phyloP scores from a whole-genome alignment of 2,888 invertebrate genomes.

The Andrena haemorrhoa region DNA sequence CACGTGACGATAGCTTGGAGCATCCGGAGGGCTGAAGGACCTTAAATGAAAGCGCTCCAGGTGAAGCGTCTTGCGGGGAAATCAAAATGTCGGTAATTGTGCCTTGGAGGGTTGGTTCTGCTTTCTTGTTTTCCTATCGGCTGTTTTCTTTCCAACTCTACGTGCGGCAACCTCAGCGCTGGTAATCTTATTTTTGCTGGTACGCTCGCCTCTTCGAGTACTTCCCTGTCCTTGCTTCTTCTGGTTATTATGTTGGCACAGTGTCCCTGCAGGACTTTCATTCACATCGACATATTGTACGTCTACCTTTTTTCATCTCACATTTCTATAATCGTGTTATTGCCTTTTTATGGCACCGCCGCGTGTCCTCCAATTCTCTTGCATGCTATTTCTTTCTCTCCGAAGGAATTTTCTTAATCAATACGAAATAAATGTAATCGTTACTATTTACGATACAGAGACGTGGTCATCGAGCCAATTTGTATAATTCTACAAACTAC shows the following conservation, averaged over 20 bases:
- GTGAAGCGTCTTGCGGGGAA: slow-evolving; percentile 17
- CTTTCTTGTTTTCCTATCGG: slow-evolving; percentile 33
- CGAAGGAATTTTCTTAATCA: too few relatives aligned
- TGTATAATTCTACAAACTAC: neutral
- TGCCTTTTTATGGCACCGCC: neutral
- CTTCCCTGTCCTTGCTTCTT: slow-evolving; percentile 18
- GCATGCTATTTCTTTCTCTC: neutral
- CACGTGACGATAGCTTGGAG: neutral
- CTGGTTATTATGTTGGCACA: slow-evolving; percentile 33
- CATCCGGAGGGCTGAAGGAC: neutral
- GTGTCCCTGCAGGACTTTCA: slow-evolving; percentile 6
- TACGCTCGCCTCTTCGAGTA: slow-evolving; percentile 34
- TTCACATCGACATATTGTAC: too few relatives aligned
- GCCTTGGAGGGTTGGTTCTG: slow-evolving; percentile 25
- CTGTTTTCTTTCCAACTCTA: slow-evolving; percentile 27
- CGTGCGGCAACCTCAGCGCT: slow-evolving; percentile 11
- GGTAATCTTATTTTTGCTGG: slow-evolving; percentile 57
- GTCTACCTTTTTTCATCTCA: neutral
- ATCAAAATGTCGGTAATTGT: slow-evolving; percentile 44
- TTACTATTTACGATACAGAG: too few relatives aligned
- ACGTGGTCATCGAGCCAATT: too few relatives aligned
- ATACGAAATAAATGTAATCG: too few relatives aligned
- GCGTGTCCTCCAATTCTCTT: neutral
- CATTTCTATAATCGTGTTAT: too few relatives aligned
- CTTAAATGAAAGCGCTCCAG: slow-evolving; percentile 23